Base-by-base conservation (phyloP, 2,797 vertebrate genomes). In the Notamacropus eugenii region DNA sequence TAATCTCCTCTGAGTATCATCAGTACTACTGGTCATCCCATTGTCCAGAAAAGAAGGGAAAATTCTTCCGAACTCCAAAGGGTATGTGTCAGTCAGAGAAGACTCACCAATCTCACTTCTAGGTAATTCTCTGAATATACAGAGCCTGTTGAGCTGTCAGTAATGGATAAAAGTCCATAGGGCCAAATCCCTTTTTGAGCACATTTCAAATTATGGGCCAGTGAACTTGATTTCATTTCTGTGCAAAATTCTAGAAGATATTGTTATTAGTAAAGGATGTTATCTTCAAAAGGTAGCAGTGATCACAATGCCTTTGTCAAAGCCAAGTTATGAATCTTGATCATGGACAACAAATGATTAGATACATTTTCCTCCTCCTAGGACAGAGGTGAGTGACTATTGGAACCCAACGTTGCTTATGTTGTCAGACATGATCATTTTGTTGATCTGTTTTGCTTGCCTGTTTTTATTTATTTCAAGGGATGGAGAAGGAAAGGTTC, bases 191-290 rank as follows among this genome's bases (percentile, higher is more conserved):
- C 31, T n/a, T 67, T 67, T 67, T 67, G 31, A 14, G 31, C 59
- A 34, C 3, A n/a, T 56, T 91, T 91, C 94, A 92, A 93, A 50
- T 95, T 40, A 74, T 90, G 54, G n/a, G 9, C 92, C 24, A 93
- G 2, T 56, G 55, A 82, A 58, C 54, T 56, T 58, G 10, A 24
- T 29, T 58, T 91, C 50, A 67, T 55, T 90, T 54, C 5, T 10
- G 19, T 58, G 13, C 56, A 92, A 91, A 93, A 91, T 94, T 67
- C 74, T 92, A 12, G 87, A 34, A 34, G 87, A 34, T n/a, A n/a
- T 16, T 16, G 14, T 67, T 67, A n/a, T 67, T 16, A 67, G 14
- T 67, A 34, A 67, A 67, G 31, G 31, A 34, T 62, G 31, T 12
- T 34, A 67, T 67, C 13, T n/a, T 14, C 13, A 67, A 67, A 67